Evolutionary conservation across 2,888 invertebrate genomes (phyloP).

Genomic region (Platerodrilus igneus): DNA sequence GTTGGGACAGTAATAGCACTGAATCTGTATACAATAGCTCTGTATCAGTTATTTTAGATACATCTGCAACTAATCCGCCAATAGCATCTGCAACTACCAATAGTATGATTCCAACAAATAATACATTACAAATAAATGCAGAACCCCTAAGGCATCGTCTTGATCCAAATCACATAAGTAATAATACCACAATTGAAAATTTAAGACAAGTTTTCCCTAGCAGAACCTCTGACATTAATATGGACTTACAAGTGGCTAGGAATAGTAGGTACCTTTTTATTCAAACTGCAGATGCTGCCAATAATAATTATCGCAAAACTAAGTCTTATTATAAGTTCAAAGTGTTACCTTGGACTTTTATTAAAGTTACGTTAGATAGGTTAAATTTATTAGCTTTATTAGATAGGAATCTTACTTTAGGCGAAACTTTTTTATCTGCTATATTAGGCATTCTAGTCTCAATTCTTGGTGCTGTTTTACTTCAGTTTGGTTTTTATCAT

Average conservation of each 20-base stretch:
- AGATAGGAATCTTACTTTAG: constrained; percentile 82
- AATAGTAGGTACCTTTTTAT: constrained; percentile 49
- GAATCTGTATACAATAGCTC: constrained; percentile 50
- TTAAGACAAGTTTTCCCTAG: constrained; percentile 38
- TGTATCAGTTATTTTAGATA: constrained; percentile 46
- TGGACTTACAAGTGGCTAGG: constrained; percentile 52
- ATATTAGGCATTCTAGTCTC: constrained; percentile 81
- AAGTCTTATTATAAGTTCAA: constrained; percentile 70
- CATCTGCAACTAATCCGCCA: constrained; percentile 19
- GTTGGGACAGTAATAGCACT: constrained; percentile 44
- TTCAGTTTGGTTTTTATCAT: constrained; percentile 81
- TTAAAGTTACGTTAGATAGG: constrained; percentile 89
- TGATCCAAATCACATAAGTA: constrained; percentile 16
- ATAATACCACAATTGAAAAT: constrained; percentile 35
- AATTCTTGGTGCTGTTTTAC: constrained; percentile 75
- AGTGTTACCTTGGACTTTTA: constrained; percentile 56
- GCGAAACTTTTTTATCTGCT: constrained; percentile 78
- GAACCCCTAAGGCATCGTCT: constrained; percentile 18
- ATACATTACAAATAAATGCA: constrained; percentile 17
- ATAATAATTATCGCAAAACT: constrained; percentile 36
- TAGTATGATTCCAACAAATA: constrained; percentile 26
- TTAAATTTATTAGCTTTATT: constrained; percentile 86
- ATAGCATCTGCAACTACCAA: constrained; percentile 14
- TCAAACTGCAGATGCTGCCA: constrained; percentile 33
- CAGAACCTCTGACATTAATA: constrained; percentile 55